Evolutionary conservation across 2,113 vertebrate species (phyloP), one percentile per base, ranked within the genome.

Genomic region (Lophura nycthemera): DNA sequence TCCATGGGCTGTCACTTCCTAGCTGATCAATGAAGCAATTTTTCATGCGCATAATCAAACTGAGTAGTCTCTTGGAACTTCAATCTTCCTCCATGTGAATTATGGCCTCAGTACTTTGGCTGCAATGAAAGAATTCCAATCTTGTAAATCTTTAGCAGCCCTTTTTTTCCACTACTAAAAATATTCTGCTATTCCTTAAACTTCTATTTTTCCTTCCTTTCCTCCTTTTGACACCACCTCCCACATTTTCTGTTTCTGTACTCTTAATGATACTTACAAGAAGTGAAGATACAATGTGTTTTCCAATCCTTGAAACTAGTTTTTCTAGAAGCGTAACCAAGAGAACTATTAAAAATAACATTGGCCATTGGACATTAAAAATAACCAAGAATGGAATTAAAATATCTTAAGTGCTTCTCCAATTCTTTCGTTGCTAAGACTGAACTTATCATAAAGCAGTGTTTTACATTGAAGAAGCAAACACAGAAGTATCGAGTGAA

Each of bases 121-220:
- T 78, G n/a, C 36, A 79, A 45, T 16, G 22, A 69, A 78, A 78
- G 25, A 8, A 24, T 87, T 54, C 48, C 25, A n/a, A 30, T 69
- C 40, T 2, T 1, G 17, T 8, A 21, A 6, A n/a, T 56, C 10
- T 52, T 32, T 18, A 64, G 36, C 43, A 82, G 56, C 47, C 13
- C 34, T 66, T 40, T 21, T 22, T 0, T 42, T 22, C 22, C 43
- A 63, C 27, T 69, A 4, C 24, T 61, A 27, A 85, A 79, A 21
- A 1, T 38, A 67, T 36, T 0, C 0, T 5, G 8, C 5, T 48
- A 24, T 34, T 65, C 32, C n/a, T 64, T 20, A 8, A 5, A 18
- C 34, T 57, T 17, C 29, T 27, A 9, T 4, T 57, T 72, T 52
- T 15, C 24, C 16, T 40, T 40, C 3, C 40, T 60, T 64, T 40